These are phyloP conservation scores for Typhlichthys subterraneus DNA, from an alignment of 2,797 vertebrate species.

Conservation along the genomic window DNA sequence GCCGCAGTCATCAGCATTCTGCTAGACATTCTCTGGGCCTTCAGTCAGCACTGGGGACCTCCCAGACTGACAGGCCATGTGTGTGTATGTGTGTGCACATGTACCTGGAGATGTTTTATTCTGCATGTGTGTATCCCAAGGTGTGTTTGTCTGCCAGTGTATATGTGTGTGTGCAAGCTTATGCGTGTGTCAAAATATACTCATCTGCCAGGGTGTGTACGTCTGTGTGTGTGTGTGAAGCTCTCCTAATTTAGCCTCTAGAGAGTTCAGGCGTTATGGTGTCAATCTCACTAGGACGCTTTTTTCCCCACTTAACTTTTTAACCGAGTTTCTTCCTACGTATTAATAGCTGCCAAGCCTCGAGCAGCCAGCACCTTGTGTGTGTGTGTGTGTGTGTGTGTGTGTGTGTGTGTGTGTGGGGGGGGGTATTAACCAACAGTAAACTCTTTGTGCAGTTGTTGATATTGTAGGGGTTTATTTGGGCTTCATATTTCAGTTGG, in stretches of 20 bases:
- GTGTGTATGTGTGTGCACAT: slow-evolving; percentile 29
- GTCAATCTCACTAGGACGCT: slow-evolving; percentile 72
- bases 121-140: slow-evolving; percentile 43
- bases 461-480: background rate
- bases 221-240: slow-evolving; percentile 30
- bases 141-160: slow-evolving; percentile 40
- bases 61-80: slow-evolving; percentile 50
- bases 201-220: slow-evolving; percentile 2
- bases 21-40: slow-evolving; percentile 54
- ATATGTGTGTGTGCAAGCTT: background rate
- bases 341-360: slow-evolving; percentile 78
- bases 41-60: slow-evolving; percentile 49
- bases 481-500: background rate
- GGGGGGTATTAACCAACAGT: no score
- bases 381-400: slow-evolving; percentile 3
- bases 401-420: background rate
- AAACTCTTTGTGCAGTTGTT: background rate
- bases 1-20: slow-evolving; percentile 64
- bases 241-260: slow-evolving; percentile 81
- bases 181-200: background rate
- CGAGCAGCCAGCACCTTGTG: slow-evolving; percentile 44
- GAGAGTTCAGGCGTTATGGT: slow-evolving; percentile 74
- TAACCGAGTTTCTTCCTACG: slow-evolving; percentile 75
- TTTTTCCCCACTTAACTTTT: slow-evolving; percentile 81
- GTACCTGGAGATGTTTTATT: slow-evolving; percentile 33